Evolutionary conservation across 2,113 vertebrate genomes (phyloP), one percentile per base, ranked within the genome.

Genomic region (Osmerus mordax): DNA sequence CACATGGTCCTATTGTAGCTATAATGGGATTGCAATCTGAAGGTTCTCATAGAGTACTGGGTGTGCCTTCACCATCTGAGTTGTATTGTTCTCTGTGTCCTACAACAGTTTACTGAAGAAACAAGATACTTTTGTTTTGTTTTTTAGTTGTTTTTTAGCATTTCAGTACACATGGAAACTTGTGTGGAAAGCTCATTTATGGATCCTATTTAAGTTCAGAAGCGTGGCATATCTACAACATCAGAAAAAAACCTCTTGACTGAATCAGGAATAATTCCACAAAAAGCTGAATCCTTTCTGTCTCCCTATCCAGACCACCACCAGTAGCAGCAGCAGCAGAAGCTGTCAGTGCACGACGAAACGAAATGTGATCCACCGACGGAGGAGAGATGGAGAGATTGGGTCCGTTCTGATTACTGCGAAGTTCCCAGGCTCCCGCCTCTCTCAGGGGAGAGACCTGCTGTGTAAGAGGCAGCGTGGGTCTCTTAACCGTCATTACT

Each of bases 401-500:
- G 66, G 55, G 18, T 12, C n/a, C n/a, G 41, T 65, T 58, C 60
- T 78, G 82, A 91, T 91, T 89, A 77, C 88, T 71, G 23, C 14
- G 58, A 81, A 71, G 80, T 90, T 92, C 91, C 90, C 91, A 92
- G 85, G 89, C 73, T 80, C 79, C 63, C 12, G 72, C 36, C 69
- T 75, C 84, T 87, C 90, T 91, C 90, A 12, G 32, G 91, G 86
- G 89, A 90, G 70, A 65, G 52, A 71, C 81, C 69, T 81, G 69
- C 82, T 66, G 77, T 47, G 63, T 78, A 79, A 9, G 41, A 47
- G 41, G 41, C 87, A 72, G 82, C 67, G 69, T 86, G 80, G 87
- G 84, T 88, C 89, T 89, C 87, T 80, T 18, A 63, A 85, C 86
- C 85, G 81, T 89, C 90, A 91, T 92, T 91, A 91, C 87, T 83